A percentile compares a stretch with the other conserved stretches of the same genome.
Conservation (phyloP, 2,888 invertebrate species). For the Ophion ellenae region DNA sequence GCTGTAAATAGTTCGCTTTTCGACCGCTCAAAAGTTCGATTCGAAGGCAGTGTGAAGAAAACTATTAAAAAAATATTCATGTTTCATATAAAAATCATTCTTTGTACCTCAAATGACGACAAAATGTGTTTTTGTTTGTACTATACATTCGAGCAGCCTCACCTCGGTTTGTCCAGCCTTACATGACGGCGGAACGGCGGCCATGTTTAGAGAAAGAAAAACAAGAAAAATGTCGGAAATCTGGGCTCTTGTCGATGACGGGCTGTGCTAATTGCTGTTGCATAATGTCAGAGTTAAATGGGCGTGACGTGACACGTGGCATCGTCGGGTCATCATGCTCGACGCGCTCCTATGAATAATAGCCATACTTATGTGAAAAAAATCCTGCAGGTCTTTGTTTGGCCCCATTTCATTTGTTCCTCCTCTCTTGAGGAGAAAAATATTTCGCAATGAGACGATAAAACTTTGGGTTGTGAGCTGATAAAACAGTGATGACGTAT, state of each 20-base stretch:
- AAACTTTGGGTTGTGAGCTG: too few species aligned
- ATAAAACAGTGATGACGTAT: too few species aligned
- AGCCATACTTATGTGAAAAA: background rate
- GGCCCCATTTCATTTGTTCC: too few species aligned
- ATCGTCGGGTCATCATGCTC: slow-evolving; percentile 32
- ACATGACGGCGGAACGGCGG: background rate
- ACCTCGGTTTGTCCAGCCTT: background rate
- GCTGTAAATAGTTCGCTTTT: too few species aligned
- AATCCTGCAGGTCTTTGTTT: background rate
- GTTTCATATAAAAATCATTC: background rate
- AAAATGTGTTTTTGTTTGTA: background rate
- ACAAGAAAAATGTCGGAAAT: background rate
- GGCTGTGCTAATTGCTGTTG: background rate
- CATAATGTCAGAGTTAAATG: slow-evolving; percentile 36
- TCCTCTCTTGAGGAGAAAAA: too few species aligned
- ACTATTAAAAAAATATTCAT: too few species aligned
- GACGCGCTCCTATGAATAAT: background rate
- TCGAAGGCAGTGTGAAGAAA: too few species aligned
- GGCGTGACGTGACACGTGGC: slow-evolving; percentile 26
- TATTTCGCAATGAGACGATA: too few species aligned
- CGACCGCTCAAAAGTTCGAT: too few species aligned
- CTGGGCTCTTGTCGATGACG: background rate
- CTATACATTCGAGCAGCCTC: background rate
- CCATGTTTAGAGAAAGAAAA: background rate
- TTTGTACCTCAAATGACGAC: background rate